Evolutionary conservation across 2,797 vertebrate genomes (phyloP).

Genomic region (Chelidonichthys spinosus): DNA sequence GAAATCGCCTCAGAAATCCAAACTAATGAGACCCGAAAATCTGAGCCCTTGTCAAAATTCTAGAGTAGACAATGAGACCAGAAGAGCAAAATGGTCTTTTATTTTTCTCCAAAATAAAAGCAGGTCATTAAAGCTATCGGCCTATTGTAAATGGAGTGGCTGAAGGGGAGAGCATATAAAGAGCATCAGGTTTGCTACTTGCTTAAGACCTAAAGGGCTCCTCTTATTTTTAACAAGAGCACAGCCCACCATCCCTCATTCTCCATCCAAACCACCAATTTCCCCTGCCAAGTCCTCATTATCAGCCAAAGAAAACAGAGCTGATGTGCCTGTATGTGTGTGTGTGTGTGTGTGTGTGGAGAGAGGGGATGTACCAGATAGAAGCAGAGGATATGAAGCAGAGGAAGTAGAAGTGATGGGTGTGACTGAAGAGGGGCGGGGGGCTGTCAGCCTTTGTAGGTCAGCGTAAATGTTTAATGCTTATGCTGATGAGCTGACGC

Average conservation of each 20-base stretch:
- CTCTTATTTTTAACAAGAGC: slow-evolving; percentile 50
- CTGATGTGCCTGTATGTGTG: slow-evolving; percentile 31
- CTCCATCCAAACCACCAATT: slow-evolving; percentile 47
- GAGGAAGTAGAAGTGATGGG: slow-evolving; percentile 51
- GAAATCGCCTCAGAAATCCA: slow-evolving; percentile 13
- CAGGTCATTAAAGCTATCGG: slow-evolving; percentile 14
- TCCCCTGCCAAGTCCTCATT: slow-evolving; percentile 66
- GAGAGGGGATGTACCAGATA: slow-evolving; percentile 28
- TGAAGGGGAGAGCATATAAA: slow-evolving; percentile 16
- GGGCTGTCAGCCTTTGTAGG: slow-evolving; percentile 80
- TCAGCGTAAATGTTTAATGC: slow-evolving; percentile 87
- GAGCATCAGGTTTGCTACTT: slow-evolving; percentile 48
- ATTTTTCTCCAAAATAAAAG: slow-evolving; percentile 20
- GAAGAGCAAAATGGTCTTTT: slow-evolving; percentile 24
- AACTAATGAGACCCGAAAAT: slow-evolving; percentile 22
- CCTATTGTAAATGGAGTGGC: slow-evolving; percentile 30
- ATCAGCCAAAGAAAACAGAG: slow-evolving; percentile 61
- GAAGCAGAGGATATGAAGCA: slow-evolving; percentile 36
- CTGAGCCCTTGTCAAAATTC: slow-evolving; percentile 9
- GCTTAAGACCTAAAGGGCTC: slow-evolving; percentile 43
- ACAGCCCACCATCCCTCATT: slow-evolving; percentile 29
- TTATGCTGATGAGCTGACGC: slow-evolving; percentile 77
- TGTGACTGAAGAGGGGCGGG: slow-evolving; percentile 55
- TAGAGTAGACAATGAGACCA: not conserved
- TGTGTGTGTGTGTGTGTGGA: slow-evolving; percentile 34